Evolutionary conservation across 2,113 vertebrate species (phyloP).

Genomic region (Pomatorhinus ruficollis): DNA sequence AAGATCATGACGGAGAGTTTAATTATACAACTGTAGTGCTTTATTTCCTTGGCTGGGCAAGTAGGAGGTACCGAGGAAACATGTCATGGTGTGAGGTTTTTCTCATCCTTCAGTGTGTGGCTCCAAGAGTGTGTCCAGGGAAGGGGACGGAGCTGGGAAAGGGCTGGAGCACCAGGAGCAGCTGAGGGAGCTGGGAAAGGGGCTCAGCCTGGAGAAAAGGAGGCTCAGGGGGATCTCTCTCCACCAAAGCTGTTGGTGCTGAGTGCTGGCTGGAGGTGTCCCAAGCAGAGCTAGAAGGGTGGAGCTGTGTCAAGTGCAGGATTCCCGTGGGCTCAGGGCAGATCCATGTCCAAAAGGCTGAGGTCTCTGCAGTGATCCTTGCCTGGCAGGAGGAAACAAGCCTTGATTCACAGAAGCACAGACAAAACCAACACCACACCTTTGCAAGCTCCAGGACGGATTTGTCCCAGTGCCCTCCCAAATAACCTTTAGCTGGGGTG

Average conservation of each 20-base stretch:
- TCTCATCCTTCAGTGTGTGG: not conserved
- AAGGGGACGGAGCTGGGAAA: rapidly evolving
- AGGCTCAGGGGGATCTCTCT: not conserved
- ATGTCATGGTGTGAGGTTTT: not conserved
- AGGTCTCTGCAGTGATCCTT: not conserved
- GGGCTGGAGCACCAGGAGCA: rapidly evolving
- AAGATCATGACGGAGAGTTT: rapidly evolving
- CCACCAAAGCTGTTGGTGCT: not conserved
- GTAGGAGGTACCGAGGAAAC: not conserved
- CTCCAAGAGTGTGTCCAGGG: rapidly evolving
- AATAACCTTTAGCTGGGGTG: not conserved
- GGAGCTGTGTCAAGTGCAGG: not conserved
- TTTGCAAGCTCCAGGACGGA: not conserved
- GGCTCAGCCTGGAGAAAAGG: not conserved
- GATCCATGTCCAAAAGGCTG: not conserved
- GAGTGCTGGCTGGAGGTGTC: not conserved
- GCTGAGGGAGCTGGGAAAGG: not conserved
- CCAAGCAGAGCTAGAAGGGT: not conserved
- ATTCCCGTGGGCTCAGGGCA: not conserved
- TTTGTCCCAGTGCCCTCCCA: not conserved
- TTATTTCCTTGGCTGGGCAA: not conserved
- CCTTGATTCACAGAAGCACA: not conserved
- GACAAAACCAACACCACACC: not conserved
- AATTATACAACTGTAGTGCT: not conserved
- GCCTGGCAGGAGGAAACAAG: not conserved